Conservation (phyloP, 1,140 invertebrate genomes). For the Pinna nobilis region DNA sequence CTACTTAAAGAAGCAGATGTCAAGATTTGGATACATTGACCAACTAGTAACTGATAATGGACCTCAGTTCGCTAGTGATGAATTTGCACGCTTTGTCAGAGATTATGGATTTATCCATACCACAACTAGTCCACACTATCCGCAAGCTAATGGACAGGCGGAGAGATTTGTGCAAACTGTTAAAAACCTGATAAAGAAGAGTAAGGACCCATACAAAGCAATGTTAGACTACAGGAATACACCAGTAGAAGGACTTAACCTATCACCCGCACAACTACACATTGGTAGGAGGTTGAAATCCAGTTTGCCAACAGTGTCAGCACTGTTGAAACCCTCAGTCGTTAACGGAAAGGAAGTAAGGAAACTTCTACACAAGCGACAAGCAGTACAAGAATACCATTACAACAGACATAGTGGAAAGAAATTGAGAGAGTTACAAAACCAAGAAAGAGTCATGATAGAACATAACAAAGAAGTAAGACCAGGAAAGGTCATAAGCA, state of each 20-base stretch:
- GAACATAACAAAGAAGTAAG: too few species aligned
- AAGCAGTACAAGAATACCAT: too few species aligned
- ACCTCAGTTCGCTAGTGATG: neutral
- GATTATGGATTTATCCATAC: slow-evolving; percentile 33
- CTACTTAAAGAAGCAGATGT: neutral
- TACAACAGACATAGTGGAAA: too few species aligned
- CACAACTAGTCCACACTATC: neutral
- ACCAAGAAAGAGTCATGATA: too few species aligned
- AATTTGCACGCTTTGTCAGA: neutral
- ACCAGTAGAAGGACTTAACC: neutral
- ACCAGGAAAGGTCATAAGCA: too few species aligned
- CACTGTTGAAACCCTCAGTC: neutral
- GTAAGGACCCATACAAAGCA: neutral
- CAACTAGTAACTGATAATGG: neutral
- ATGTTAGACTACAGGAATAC: slow-evolving; percentile 17
- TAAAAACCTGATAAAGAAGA: neutral
- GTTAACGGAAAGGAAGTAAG: neutral
- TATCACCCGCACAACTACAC: slow-evolving; percentile 23
- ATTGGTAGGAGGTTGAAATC: slow-evolving; percentile 19
- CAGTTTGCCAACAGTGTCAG: neutral
- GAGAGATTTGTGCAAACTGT: neutral
- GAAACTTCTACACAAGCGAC: too few species aligned
- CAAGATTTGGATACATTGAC: slow-evolving; percentile 4
- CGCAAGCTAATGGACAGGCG: neutral
- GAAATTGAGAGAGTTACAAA: too few species aligned